A percentile compares a stretch with the other conserved stretches of the same genome.
These are phyloP conservation scores for Alviniconcha marisindica DNA, from an alignment of 1,140 invertebrate genomes.

Conservation along the genomic window DNA sequence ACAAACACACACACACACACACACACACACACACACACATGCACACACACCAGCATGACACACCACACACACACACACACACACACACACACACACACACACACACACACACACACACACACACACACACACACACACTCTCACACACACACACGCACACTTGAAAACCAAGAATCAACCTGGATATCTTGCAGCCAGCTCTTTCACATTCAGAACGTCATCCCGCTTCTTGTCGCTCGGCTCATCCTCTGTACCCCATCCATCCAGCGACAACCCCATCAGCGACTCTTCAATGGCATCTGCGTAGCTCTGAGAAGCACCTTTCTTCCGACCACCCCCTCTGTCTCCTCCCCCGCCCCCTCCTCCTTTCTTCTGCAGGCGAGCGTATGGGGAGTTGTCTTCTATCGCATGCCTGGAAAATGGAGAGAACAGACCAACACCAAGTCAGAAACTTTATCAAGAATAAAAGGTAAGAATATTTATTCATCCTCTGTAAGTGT, in stretches of 20 bases:
- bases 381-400: slow-evolving; percentile 67
- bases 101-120: neutral
- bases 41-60: neutral
- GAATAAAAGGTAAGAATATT: neutral
- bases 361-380: slow-evolving; percentile 56
- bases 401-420: slow-evolving; percentile 65
- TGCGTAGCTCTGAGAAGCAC: slow-evolving; percentile 11
- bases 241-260: neutral
- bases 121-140: neutral
- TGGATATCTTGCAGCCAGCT: slow-evolving; percentile 27
- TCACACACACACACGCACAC: neutral
- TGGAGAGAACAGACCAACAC: neutral
- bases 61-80: neutral
- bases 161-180: neutral
- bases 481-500: too few species aligned
- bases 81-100: neutral
- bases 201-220: slow-evolving; percentile 17
- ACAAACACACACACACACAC: neutral
- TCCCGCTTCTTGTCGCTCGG: neutral
- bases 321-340: slow-evolving; percentile 22
- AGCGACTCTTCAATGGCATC: slow-evolving; percentile 34
- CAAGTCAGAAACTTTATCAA: neutral
- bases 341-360: slow-evolving; percentile 35
- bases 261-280: slow-evolving; percentile 3
- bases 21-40: neutral